phyloP scores from a whole-genome alignment of 2,888 invertebrate genomes.

The Ochlodes sylvanus region DNA sequence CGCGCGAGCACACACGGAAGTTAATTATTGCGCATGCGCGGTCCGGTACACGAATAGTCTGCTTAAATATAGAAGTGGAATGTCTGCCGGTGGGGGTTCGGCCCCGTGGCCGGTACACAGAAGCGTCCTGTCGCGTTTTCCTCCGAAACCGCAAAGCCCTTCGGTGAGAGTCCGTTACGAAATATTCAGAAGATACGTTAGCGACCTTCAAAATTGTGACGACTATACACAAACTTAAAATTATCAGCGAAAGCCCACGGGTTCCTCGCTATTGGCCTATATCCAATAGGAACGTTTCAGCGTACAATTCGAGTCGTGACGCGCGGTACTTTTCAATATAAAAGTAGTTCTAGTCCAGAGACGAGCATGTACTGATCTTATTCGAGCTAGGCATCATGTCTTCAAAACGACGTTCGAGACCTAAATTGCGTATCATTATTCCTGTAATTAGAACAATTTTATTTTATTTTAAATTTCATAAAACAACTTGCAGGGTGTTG shows the following conservation, averaged over 20 bases:
- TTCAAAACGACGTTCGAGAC: conserved; percentile 74
- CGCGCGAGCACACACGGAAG: conserved; percentile 83
- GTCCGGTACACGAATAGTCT: conserved; percentile 80
- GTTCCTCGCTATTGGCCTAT: conserved; percentile 78
- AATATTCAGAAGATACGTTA: conserved; percentile 52
- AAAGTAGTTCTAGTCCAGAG: conserved; percentile 70
- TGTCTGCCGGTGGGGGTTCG: conserved; percentile 84
- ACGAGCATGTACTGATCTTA: conserved; percentile 61
- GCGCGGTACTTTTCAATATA: conserved; percentile 72
- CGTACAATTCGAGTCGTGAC: conserved; percentile 72
- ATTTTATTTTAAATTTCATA: conserved; percentile 60
- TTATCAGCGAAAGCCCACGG: conserved; percentile 69
- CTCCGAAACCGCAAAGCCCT: conserved; percentile 71
- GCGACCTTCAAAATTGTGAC: conserved; percentile 67
- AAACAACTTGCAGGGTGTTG: conserved; percentile 47
- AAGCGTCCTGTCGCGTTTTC: conserved; percentile 81
- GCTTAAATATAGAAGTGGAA: conserved; percentile 80
- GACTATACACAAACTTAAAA: conserved; percentile 74
- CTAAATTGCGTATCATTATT: conserved; percentile 77
- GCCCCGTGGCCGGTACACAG: conserved; percentile 91
- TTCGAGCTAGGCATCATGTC: conserved; percentile 66
- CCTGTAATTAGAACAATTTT: conserved; percentile 78
- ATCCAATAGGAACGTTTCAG: conserved; percentile 77
- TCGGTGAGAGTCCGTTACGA: conserved; percentile 72
- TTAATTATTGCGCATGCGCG: conserved; percentile 80